Base-by-base conservation (phyloP, 2,113 vertebrate species). In the Hippoglossus stenolepis region DNA sequence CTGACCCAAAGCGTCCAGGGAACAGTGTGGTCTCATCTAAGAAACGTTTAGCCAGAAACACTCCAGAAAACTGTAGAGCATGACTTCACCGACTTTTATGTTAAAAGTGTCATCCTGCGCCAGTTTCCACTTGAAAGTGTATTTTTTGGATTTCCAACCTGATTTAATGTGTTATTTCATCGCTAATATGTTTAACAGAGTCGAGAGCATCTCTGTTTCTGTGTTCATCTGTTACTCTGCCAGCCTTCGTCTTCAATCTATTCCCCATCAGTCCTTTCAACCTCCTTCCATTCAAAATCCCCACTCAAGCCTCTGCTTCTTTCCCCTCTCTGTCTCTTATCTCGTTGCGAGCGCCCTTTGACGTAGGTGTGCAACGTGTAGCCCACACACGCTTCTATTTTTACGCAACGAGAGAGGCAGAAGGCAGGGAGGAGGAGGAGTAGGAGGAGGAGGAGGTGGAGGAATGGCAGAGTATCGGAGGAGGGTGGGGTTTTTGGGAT, bases 371-470 rank as follows among this genome's bases (percentile, higher is more conserved):
- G 79, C 85, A 72, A 38, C n/a, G 57, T 47, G 79, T 73, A 82
- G 81, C 89, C 85, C 83, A 85, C 90, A 87, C 83, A 17, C 73
- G 57, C 81, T 91, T 91, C 91, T 93, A 93, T 93, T 92, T 91
- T 91, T 92, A 94, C 65, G 77, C 89, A 91, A 87, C 58, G 65
- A 86, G 83, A 68, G 68, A 60, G 64, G 80, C 7, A 56, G 78
- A 73, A 58, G 77, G 40, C 31, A 35, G 58, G 68, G 43, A 45
- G 49, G 63, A 45, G 49, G 63, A n/a, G 20, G 35, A 45, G 73
- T 65, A 76, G 85, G 56, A 49, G 43, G 61, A 45, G 60, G 66
- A 45, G 66, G 73, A n/a, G 65, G 78, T 63, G 24, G 73, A 57
- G 47, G 65, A 84, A 75, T 63, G 64, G 58, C 54, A 26, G 68